phyloP scores from a whole-genome alignment of 2,888 invertebrate genomes.

The Spilarctia lutea region DNA sequence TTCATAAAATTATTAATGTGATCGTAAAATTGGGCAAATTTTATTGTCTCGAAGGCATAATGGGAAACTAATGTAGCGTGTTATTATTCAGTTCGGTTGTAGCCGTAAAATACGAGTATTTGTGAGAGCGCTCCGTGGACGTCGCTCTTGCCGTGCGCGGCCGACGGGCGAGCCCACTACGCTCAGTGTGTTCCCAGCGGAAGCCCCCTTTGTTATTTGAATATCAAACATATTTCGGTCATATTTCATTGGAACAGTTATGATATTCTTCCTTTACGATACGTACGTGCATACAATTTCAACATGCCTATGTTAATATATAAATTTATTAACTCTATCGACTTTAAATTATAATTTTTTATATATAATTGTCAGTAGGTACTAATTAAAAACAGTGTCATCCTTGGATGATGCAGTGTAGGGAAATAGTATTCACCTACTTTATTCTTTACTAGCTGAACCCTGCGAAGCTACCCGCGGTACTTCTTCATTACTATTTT shows the following conservation, averaged over 20 bases:
- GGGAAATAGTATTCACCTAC: too few species aligned
- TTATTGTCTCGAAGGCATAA: constrained; percentile 86
- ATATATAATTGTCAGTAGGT: constrained; percentile 22
- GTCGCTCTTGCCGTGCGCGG: constrained; percentile 51
- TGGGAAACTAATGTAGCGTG: constrained; percentile 87
- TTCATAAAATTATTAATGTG: constrained; percentile 87
- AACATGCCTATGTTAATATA: constrained; percentile 72
- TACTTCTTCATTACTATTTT: too few species aligned
- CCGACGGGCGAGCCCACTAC: constrained; percentile 36
- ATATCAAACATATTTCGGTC: constrained; percentile 83
- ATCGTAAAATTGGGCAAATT: constrained; percentile 87
- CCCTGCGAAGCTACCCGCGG: too few species aligned
- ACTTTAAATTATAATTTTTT: constrained; percentile 50
- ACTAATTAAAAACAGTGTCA: neutral
- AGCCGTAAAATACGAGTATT: constrained; percentile 84
- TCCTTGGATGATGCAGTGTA: neutral
- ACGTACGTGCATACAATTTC: constrained; percentile 74
- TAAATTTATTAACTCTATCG: constrained; percentile 63
- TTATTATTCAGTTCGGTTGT: constrained; percentile 85
- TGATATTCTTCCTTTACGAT: constrained; percentile 82
- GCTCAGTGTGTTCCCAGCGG: constrained; percentile 74
- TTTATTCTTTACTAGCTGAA: too few species aligned
- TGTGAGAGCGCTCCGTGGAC: constrained; percentile 69
- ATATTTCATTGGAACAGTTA: constrained; percentile 84
- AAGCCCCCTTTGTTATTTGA: constrained; percentile 82